Evolutionary conservation across 1,140 invertebrate species (phyloP).

Genomic region (Saccostrea cuccullata): DNA sequence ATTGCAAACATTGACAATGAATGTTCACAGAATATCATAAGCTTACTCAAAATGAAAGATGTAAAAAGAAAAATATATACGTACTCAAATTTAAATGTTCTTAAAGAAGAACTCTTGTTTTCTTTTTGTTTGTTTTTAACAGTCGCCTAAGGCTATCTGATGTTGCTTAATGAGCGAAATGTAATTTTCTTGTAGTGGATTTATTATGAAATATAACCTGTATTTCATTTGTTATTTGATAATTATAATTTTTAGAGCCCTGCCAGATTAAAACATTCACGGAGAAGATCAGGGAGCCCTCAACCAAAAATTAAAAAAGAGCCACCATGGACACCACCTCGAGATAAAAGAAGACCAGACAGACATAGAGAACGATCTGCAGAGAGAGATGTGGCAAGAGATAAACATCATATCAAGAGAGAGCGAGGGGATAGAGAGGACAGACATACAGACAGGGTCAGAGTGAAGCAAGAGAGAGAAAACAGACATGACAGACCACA

Average conservation of each 20-base stretch:
- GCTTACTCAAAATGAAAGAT: too few relatives aligned
- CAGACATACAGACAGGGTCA: slow-evolving; percentile 17
- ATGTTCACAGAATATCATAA: too few relatives aligned
- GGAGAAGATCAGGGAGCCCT: background rate
- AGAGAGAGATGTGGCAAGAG: background rate
- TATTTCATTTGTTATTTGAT: background rate
- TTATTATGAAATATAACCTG: too few relatives aligned
- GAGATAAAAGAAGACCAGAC: background rate
- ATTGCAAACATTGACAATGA: background rate
- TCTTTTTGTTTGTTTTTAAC: too few relatives aligned
- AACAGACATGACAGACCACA: slow-evolving; percentile 45
- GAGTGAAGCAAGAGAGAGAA: slow-evolving; percentile 39
- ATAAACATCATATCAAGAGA: background rate
- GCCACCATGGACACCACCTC: slow-evolving; percentile 19
- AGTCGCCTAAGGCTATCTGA: too few relatives aligned
- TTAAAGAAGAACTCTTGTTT: too few relatives aligned
- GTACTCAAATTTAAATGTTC: background rate
- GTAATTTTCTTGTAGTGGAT: too few relatives aligned
- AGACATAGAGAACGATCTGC: slow-evolving; percentile 14
- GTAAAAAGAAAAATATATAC: background rate
- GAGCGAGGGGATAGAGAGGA: slow-evolving; percentile 28
- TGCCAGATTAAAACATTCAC: background rate
- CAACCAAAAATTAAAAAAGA: background rate
- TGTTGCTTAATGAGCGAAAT: too few relatives aligned
- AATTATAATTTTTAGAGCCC: background rate